phyloP scores from a whole-genome alignment of 2,797 vertebrate genomes.

The Gallinago nigripennis region DNA sequence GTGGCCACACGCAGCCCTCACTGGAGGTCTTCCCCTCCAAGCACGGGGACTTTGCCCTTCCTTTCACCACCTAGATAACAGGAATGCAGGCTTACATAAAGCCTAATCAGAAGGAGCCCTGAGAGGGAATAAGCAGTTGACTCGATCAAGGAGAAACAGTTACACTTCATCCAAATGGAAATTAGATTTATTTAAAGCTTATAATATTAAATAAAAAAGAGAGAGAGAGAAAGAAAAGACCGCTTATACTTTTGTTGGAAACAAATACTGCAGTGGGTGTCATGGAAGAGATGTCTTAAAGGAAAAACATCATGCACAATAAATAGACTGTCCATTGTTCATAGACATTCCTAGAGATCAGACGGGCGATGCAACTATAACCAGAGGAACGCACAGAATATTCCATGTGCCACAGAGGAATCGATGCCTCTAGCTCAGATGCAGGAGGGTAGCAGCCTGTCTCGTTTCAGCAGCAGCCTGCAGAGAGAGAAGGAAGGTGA shows the following conservation, averaged over 20 bases:
- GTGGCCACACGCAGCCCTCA: fast-evolving
- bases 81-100: background rate
- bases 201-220: background rate
- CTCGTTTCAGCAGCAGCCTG: background rate
- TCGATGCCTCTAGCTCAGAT: background rate
- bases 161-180: background rate
- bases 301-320: background rate
- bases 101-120: background rate
- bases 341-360: background rate
- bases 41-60: background rate
- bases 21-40: background rate
- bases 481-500: background rate
- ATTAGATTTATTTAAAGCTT: background rate
- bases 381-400: background rate
- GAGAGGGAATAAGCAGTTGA: background rate
- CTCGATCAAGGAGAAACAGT: background rate
- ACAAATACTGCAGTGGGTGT: background rate
- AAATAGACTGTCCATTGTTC: background rate
- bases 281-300: background rate
- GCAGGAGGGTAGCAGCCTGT: background rate
- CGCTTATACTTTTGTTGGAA: background rate
- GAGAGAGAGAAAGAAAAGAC: background rate
- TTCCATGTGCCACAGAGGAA: background rate
- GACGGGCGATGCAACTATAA: background rate
- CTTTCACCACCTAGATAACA: background rate